phyloP scores from a whole-genome alignment of 2,888 invertebrate genomes.

The Acronicta aceris region DNA sequence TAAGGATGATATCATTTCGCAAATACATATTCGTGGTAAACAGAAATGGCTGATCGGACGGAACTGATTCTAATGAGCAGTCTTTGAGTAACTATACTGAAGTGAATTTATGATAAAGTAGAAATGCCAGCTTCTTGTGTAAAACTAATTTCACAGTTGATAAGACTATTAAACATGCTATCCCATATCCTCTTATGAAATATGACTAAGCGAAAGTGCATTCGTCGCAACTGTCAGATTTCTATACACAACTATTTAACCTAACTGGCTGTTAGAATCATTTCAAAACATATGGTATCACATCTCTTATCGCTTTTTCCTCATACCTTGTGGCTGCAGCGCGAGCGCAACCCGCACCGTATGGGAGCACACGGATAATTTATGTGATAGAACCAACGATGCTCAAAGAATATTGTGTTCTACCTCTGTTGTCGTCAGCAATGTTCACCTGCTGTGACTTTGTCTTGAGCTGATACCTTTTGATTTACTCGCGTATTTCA shows the following conservation, averaged over 20 bases:
- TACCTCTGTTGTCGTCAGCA: conserved; percentile 63
- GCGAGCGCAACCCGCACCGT: conserved; percentile 60
- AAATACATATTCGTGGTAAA: background rate
- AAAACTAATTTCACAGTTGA: no score
- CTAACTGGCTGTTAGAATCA: background rate
- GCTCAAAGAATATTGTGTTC: conserved; percentile 69
- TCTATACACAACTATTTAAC: no score
- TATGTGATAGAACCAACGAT: conserved; percentile 69
- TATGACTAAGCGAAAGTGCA: no score
- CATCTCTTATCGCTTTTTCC: conserved; percentile 39
- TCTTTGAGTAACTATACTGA: no score
- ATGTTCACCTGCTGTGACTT: conserved; percentile 66
- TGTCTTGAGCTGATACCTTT: conserved; percentile 57
- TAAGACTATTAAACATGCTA: no score
- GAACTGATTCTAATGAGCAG: background rate
- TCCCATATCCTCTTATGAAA: no score
- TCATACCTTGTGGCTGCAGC: conserved; percentile 15
- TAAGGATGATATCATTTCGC: background rate
- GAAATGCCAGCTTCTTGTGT: no score
- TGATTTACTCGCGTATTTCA: conserved; percentile 53
- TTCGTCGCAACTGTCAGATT: no score
- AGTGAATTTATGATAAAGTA: background rate
- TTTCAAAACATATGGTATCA: background rate
- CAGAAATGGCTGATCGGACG: background rate
- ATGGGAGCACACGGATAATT: conserved; percentile 72